phyloP scores from a whole-genome alignment of 2,888 invertebrate genomes.

The Epistrophe grossulariae region DNA sequence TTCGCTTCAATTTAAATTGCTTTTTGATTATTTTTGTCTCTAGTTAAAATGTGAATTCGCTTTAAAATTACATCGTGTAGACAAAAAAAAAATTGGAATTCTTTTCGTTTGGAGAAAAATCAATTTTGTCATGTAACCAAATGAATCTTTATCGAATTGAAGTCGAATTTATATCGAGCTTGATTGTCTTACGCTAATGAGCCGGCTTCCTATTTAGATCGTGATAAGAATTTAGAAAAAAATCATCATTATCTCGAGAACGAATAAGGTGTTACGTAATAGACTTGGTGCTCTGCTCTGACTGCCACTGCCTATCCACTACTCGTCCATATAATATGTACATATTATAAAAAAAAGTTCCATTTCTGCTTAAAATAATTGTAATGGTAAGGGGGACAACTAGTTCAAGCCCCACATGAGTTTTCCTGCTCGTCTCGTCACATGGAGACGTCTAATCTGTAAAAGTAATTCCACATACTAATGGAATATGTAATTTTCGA shows the following conservation, averaged over 20 bases:
- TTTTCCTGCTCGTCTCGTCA: slow-evolving; percentile 16
- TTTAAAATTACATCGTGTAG: slow-evolving; percentile 9
- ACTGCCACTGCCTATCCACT: slow-evolving; percentile 10
- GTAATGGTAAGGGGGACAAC: neutral
- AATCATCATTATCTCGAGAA: slow-evolving; percentile 2
- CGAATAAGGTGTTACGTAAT: slow-evolving; percentile 68
- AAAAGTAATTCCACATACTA: slow-evolving; percentile 48
- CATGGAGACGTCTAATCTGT: slow-evolving; percentile 45
- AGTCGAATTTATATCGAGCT: slow-evolving; percentile 36
- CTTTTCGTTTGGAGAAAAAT: slow-evolving; percentile 44
- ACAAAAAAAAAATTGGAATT: slow-evolving; percentile 5
- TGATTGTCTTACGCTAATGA: neutral
- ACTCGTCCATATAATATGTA: slow-evolving; percentile 4
- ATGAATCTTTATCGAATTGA: slow-evolving; percentile 22
- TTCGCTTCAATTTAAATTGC: slow-evolving; percentile 7
- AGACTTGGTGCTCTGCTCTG: slow-evolving; percentile 12
- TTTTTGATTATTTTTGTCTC: neutral
- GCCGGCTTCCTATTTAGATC: slow-evolving; percentile 50
- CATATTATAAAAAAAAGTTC: slow-evolving; percentile 11
- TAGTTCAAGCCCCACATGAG: slow-evolving; percentile 52
- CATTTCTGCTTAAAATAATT: slow-evolving; percentile 28
- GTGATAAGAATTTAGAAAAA: slow-evolving; percentile 58
- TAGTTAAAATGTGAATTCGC: slow-evolving; percentile 22
- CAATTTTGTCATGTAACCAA: slow-evolving; percentile 47
- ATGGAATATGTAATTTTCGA: neutral